phyloP scores from a whole-genome alignment of 2,113 vertebrate species.

The Theristicus caerulescens region DNA sequence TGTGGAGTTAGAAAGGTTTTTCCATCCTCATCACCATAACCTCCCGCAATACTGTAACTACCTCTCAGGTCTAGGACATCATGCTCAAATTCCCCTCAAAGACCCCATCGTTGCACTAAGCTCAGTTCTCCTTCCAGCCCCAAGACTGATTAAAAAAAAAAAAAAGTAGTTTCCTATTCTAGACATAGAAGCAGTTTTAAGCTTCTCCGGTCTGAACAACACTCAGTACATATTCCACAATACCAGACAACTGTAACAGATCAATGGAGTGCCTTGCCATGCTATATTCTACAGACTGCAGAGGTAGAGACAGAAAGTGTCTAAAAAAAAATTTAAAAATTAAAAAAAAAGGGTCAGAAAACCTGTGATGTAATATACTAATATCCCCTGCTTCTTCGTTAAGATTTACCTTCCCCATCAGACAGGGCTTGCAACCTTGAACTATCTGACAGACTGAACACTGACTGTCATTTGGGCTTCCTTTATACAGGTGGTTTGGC shows the following conservation, averaged over 20 bases:
- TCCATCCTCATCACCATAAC: neutral
- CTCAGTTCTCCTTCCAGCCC: neutral
- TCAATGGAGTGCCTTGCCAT: neutral
- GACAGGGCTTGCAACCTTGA: neutral
- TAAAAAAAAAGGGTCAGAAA: neutral
- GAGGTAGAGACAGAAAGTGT: neutral
- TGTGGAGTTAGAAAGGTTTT: neutral
- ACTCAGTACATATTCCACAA: neutral
- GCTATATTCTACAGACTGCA: neutral
- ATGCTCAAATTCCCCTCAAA: neutral
- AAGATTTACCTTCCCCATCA: neutral
- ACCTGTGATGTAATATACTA: neutral
- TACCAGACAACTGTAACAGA: neutral
- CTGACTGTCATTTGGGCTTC: neutral
- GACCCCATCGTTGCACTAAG: neutral
- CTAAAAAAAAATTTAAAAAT: neutral
- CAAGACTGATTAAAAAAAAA: neutral
- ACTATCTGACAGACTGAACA: neutral
- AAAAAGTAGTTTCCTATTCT: neutral
- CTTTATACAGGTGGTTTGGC: neutral
- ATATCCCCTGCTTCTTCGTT: neutral
- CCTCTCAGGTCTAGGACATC: neutral
- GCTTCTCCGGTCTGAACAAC: neutral
- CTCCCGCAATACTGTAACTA: neutral
- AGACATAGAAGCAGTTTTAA: neutral